Percentiles rank a stretch among this genome's conserved stretches.
Conservation (phyloP, 2,888 invertebrate species). For the Chorisops tibialis region DNA sequence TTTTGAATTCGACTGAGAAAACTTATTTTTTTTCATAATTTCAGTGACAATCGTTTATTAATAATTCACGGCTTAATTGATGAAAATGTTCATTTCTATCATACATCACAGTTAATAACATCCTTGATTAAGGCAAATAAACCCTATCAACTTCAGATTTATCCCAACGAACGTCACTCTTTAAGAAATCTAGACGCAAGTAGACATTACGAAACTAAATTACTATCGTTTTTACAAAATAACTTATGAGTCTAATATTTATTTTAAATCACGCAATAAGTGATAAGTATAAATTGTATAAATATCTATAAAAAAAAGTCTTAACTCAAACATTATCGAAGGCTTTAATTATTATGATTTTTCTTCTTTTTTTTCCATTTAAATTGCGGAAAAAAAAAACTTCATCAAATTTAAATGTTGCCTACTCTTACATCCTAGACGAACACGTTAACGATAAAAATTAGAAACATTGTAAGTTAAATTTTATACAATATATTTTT, state of each 20-base stretch:
- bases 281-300: not conserved
- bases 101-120: constrained; percentile 87
- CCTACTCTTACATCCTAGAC: too few species aligned
- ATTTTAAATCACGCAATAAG: constrained; percentile 4
- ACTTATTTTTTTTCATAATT: constrained; percentile 25
- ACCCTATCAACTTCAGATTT: constrained; percentile 92
- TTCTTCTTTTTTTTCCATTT: not conserved
- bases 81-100: constrained; percentile 98
- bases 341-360: not conserved
- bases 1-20: not conserved
- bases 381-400: too few species aligned
- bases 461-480: too few species aligned
- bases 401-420: too few species aligned
- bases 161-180: constrained; percentile 95
- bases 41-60: constrained; percentile 79
- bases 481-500: too few species aligned
- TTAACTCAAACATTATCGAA: not conserved
- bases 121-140: constrained; percentile 91
- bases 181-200: constrained; percentile 89
- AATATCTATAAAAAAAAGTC: not conserved
- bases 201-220: constrained; percentile 93
- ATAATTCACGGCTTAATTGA: constrained; percentile 97
- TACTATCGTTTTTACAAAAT: constrained; percentile 87
- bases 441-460: too few species aligned
- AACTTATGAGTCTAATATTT: constrained; percentile 56